Evolutionary conservation across 2,888 invertebrate species (phyloP), one percentile per base, ranked within the genome.

Genomic region (Tanypteryx hageni): DNA sequence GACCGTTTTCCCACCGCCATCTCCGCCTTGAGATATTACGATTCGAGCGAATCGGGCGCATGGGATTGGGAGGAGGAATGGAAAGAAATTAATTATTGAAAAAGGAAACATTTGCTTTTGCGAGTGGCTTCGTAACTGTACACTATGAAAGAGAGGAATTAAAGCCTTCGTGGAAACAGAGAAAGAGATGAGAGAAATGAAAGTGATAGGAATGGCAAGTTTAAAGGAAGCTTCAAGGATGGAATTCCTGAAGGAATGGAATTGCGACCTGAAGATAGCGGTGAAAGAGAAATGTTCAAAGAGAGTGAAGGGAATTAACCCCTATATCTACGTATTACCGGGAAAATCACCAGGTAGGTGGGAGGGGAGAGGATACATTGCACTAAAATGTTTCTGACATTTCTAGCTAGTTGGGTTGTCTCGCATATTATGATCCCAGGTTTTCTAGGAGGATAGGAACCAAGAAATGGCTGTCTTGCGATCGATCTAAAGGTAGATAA

Each of bases 1-100:
- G 27, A 76, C 76, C 22, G 22, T 76, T n/a, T 9, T 68, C 68
- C 14, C 18, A 64, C 64, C 18, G 64, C 64, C 16, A 64, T 64
- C 68, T 22, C 76, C 76, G 76, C 76, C 76, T 76, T 76, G 27
- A 76, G 76, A 76, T 22, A 76, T 76, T 76, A 22, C 76, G 76
- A 76, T 76, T 76, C 27, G 76, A 76, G 11, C 27, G 76, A 68
- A 68, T 22, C 22, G 68, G 22, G n/a, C n/a, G 11, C 64, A 18
- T 64, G n/a, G 22, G 76, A 3, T n/a, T 27, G 27, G 22, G 27
- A 76, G 27, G 18, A 10, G 22, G 76, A 44, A 76, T 27, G 22
- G 76, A 44, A 44, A 44, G 44, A 44, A 44, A 44, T 44, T 44
- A 44, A 44, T 44, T 44, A 44, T 27, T 27, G 22, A 18, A 64